A percentile compares a stretch with the other conserved stretches of the same genome.
Evolutionary conservation across 2,113 vertebrate species (phyloP).

Genomic region (Calidris pugnax): DNA sequence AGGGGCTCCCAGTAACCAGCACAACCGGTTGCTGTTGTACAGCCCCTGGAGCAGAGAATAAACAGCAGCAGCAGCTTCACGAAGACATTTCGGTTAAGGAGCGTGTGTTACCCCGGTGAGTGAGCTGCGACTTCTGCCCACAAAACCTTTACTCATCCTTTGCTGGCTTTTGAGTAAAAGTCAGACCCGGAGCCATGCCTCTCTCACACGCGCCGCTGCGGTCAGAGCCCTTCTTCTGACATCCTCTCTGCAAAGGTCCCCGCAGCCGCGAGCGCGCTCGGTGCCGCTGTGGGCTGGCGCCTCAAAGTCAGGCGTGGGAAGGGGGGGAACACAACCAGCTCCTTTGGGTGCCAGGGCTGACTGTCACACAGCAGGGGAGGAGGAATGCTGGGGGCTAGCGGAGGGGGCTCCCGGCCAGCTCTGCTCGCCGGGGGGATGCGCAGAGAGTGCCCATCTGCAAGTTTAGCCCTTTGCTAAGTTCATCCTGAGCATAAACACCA

Average conservation of each 20-base stretch:
- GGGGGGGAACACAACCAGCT: background rate
- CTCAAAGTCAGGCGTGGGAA: fast-evolving
- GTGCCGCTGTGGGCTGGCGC: background rate
- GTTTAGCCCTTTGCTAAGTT: fast-evolving
- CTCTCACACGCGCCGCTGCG: fast-evolving
- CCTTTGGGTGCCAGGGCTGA: fast-evolving
- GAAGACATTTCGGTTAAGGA: background rate
- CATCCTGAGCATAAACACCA: fast-evolving
- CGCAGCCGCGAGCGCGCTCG: fast-evolving
- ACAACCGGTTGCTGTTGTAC: background rate
- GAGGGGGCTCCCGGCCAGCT: background rate
- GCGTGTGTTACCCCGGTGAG: fast-evolving
- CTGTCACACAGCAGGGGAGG: fast-evolving
- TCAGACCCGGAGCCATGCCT: background rate
- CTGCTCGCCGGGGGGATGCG: fast-evolving
- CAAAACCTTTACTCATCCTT: slow-evolving; percentile 42
- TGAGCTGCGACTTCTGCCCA: background rate
- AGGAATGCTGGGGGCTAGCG: background rate
- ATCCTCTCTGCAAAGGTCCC: background rate
- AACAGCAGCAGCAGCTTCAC: background rate
- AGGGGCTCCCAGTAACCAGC: background rate
- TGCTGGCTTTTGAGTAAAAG: slow-evolving; percentile 30
- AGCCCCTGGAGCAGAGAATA: background rate
- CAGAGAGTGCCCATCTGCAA: fast-evolving
- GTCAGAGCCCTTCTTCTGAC: background rate